phyloP scores from a whole-genome alignment of 1,140 invertebrate genomes.

The Zaprionus inermis region DNA sequence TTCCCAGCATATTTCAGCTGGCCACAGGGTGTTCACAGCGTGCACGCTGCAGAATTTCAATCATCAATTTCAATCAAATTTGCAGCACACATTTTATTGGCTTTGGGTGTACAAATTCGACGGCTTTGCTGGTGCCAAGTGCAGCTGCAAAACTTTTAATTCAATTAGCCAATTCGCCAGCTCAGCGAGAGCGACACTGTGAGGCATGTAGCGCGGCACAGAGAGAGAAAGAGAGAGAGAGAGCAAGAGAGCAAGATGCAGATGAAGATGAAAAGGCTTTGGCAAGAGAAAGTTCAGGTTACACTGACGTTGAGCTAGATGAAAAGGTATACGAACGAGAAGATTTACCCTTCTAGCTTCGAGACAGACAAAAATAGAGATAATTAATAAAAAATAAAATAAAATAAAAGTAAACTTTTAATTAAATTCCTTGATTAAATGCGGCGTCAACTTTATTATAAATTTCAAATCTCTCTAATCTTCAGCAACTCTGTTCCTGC shows the following conservation, averaged over 20 bases:
- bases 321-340: no score
- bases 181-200: background rate
- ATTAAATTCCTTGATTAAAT: background rate
- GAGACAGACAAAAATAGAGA: no score
- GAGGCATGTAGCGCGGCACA: no score
- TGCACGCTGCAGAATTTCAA: constrained; percentile 46
- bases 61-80: constrained; percentile 72
- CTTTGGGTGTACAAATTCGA: constrained; percentile 44
- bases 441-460: background rate
- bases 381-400: no score
- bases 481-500: background rate
- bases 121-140: constrained; percentile 21
- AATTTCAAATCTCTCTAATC: background rate
- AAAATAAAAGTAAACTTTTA: background rate
- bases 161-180: constrained; percentile 25
- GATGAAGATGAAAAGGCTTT: background rate
- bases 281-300: background rate
- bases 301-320: no score
- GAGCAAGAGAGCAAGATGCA: background rate
- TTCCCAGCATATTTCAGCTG: constrained; percentile 19
- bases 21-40: background rate
- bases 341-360: no score
- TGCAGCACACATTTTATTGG: constrained; percentile 48
- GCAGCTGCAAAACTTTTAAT: constrained; percentile 41
- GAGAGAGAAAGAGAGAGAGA: background rate